Conservation (phyloP, 2,113 vertebrate genomes). For the Probosciger aterrimus region DNA sequence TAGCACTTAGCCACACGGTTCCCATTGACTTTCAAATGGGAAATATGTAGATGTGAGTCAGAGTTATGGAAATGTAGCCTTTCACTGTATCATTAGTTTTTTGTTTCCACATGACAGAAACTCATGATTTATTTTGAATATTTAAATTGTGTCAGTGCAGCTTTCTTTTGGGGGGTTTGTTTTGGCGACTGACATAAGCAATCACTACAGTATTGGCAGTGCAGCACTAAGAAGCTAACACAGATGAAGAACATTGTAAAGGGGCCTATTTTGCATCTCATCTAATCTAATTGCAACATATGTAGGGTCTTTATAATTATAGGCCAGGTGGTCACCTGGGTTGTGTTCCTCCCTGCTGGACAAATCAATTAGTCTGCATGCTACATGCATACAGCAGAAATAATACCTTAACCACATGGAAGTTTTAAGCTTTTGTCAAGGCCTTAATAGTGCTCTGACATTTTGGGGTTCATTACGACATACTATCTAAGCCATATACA, state of each 20-base stretch:
- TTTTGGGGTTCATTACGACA: not conserved
- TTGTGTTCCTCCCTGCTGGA: not conserved
- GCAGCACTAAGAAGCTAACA: not conserved
- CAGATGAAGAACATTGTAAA: not conserved
- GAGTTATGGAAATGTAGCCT: conserved; percentile 59
- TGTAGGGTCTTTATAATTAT: not conserved
- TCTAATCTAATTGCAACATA: not conserved
- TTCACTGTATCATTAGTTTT: conserved; percentile 65
- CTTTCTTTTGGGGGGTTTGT: not conserved
- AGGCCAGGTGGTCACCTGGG: not conserved
- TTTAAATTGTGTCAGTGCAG: not conserved
- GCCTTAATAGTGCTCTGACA: not conserved
- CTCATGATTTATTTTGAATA: conserved; percentile 58
- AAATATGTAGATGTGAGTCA: conserved; percentile 44
- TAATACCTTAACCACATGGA: not conserved
- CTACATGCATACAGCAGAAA: not conserved
- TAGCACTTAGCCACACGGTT: not conserved
- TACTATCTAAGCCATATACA: not conserved
- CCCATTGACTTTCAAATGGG: conserved; percentile 57
- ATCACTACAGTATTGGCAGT: not conserved
- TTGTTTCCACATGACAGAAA: conserved; percentile 58
- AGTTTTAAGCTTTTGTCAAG: not conserved
- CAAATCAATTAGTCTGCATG: not conserved
- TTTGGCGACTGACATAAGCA: not conserved
- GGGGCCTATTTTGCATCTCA: not conserved